A percentile compares a stretch with the other conserved stretches of the same genome.
Evolutionary conservation across 2,113 vertebrate species (phyloP).

Genomic region (Grantiella picta): DNA sequence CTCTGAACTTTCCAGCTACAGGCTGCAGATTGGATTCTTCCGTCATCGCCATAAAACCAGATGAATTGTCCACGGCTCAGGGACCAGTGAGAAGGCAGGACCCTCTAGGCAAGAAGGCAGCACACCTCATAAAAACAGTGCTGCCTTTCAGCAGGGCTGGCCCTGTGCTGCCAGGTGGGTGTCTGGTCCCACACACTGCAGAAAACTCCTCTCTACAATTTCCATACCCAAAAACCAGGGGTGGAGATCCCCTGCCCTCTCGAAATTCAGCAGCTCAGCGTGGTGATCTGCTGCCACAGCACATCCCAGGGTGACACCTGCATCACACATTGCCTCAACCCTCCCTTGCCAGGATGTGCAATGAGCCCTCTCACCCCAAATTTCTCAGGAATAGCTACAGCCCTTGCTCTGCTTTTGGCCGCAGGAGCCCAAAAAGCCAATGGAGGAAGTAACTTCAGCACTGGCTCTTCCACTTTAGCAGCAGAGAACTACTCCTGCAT

Average conservation of each 20-base stretch:
- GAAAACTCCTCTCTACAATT: fast-evolving
- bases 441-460: neutral
- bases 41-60: slow-evolving; percentile 35
- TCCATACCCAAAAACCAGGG: neutral
- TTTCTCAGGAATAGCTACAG: neutral
- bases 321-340: neutral
- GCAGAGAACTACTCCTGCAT: neutral
- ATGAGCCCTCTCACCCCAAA: neutral
- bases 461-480: neutral
- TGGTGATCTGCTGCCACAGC: neutral
- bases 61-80: neutral
- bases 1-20: slow-evolving; percentile 21
- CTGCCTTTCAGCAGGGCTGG: neutral
- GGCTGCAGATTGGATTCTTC: slow-evolving; percentile 30
- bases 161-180: fast-evolving
- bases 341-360: neutral
- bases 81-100: neutral
- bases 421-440: neutral
- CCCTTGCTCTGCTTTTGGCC: neutral
- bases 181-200: neutral
- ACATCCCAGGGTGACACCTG: neutral
- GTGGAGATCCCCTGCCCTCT: neutral
- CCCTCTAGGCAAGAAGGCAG: neutral
- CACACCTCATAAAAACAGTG: neutral
- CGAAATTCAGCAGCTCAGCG: neutral